Conservation (phyloP, 2,888 invertebrate genomes). For the Rhamnusium bicolor region DNA sequence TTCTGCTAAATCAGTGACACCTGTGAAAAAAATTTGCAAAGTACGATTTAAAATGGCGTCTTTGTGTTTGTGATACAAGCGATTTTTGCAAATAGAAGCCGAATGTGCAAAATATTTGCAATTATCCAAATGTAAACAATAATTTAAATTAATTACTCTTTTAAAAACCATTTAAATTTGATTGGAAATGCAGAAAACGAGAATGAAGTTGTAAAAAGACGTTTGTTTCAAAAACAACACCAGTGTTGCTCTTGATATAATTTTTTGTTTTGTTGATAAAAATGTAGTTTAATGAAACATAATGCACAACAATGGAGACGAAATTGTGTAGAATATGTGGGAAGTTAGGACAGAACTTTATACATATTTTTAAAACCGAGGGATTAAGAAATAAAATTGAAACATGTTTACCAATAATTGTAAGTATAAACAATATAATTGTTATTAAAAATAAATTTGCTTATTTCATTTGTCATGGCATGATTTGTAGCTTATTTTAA, state of each 20-base stretch:
- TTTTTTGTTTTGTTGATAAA: slow-evolving; percentile 42
- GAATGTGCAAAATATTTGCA: slow-evolving; percentile 31
- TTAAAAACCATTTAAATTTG: slow-evolving; percentile 21
- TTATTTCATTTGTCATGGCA: background rate
- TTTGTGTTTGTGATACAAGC: slow-evolving; percentile 58
- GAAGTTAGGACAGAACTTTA: slow-evolving; percentile 63
- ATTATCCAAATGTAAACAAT: slow-evolving; percentile 31
- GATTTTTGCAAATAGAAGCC: slow-evolving; percentile 47
- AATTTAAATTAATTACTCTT: slow-evolving; percentile 40
- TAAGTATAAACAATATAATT: slow-evolving; percentile 57
- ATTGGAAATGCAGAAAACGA: slow-evolving; percentile 30
- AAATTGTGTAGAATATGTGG: slow-evolving; percentile 69
- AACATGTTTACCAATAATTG: slow-evolving; percentile 69
- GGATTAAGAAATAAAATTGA: slow-evolving; percentile 69
- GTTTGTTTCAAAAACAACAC: slow-evolving; percentile 39
- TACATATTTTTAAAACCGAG: slow-evolving; percentile 68
- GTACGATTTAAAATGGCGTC: slow-evolving; percentile 57
- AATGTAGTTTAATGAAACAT: slow-evolving; percentile 47
- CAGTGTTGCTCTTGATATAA: slow-evolving; percentile 32
- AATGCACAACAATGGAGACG: slow-evolving; percentile 63
- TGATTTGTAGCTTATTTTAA: background rate
- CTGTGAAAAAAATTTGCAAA: slow-evolving; percentile 48
- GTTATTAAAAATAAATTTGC: background rate
- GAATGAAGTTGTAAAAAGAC: slow-evolving; percentile 31
- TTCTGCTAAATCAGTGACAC: slow-evolving; percentile 33